These are phyloP conservation scores for Lordiphosa andalusiaca DNA, from an alignment of 2,888 invertebrate species.

Conservation along the genomic window DNA sequence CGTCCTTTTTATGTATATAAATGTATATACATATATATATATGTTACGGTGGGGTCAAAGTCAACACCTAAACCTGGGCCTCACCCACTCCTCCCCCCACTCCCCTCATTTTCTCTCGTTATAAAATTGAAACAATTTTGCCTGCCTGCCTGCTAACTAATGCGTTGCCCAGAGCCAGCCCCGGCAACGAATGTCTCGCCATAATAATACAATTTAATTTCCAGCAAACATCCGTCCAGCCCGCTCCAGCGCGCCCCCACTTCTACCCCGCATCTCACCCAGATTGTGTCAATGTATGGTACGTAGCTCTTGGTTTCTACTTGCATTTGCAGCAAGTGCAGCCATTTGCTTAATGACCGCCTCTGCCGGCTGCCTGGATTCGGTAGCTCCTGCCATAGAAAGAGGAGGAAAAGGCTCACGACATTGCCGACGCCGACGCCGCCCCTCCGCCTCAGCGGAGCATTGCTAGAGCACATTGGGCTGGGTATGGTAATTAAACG, in stretches of 20 bases:
- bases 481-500: constrained; percentile 36
- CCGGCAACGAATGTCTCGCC: constrained; percentile 72
- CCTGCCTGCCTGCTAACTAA: constrained; percentile 57
- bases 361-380: constrained; percentile 49
- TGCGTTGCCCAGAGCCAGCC: constrained; percentile 62
- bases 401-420: constrained; percentile 18
- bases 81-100: constrained; percentile 20
- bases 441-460: neutral
- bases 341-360: constrained; percentile 73
- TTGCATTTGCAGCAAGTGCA: constrained; percentile 65
- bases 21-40: no score
- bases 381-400: constrained; percentile 23
- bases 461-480: constrained; percentile 33
- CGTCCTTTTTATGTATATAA: constrained; percentile 21
- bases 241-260: constrained; percentile 2
- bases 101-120: constrained; percentile 45
- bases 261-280: constrained; percentile 2
- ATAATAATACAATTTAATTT: constrained; percentile 75
- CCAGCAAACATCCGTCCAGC: constrained; percentile 70
- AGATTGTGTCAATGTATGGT: constrained; percentile 55
- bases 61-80: constrained; percentile 58
- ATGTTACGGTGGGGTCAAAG: constrained; percentile 49
- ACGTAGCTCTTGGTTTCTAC: constrained; percentile 14
- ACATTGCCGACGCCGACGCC: constrained; percentile 21
- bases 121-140: constrained; percentile 74